Evolutionary conservation across 2,888 invertebrate genomes (phyloP), one percentile per base, ranked within the genome.

Genomic region (Phortica magna): DNA sequence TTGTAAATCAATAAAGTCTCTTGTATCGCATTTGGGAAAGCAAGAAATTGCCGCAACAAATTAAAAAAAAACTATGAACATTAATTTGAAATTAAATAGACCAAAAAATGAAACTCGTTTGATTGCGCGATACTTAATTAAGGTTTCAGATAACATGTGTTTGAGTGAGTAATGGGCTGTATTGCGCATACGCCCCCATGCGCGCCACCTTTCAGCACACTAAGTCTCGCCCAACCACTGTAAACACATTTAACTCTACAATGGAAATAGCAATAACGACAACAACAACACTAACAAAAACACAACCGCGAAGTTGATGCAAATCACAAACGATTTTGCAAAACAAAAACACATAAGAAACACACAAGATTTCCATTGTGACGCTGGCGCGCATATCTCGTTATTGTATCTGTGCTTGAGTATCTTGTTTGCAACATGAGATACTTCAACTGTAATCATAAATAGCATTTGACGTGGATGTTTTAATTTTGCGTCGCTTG

Each of bases 121-220:
- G 17, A 22, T 61, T 22, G 55, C 61, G 70, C 17, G 71, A 75
- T 67, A n/a, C 39, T 75, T 81, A 84, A 84, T 84, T 84, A 84
- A 79, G 87, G 85, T 80, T 84, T 83, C 61, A 61, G 22, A 61
- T 77, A 77, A 14, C 43, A 22, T 70, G 68, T n/a, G 17, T 70
- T 74, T 73, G 71, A 72, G 77, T 88, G 87, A 84, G 84, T 81
- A 84, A 88, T 88, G 80, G 77, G 83, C 85, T n/a, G 81, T 85
- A 87, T 88, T 79, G 80, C 80, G 80, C 78, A 77, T 82, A 80
- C 83, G 81, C 74, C 78, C 72, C 75, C 78, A 77, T 83, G 85
- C n/a, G 59, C 19, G 7, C 65, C 31, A 31, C 31, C 31, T 31
- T 31, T 31, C 31, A 31, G 31, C 31, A 31, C 31, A 31, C 31